These are phyloP conservation scores for Oreochromis spilurus DNA, from an alignment of 2,113 vertebrate species.

Conservation along the genomic window DNA sequence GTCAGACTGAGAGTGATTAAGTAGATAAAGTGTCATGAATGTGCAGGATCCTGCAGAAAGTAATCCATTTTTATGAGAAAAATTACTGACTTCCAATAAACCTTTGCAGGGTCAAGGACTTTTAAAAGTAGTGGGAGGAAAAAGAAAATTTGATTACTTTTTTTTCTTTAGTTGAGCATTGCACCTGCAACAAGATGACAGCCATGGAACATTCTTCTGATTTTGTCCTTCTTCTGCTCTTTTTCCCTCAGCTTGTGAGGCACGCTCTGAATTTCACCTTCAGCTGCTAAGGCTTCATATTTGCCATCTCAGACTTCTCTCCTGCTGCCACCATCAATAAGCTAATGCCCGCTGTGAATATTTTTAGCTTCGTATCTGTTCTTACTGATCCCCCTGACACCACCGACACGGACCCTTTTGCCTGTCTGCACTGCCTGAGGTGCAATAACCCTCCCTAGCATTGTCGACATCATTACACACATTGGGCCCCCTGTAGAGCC, in stretches of 20 bases:
- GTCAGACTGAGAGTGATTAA: not conserved
- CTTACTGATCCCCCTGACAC: not conserved
- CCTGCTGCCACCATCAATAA: slow-evolving; percentile 20
- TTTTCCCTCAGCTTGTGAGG: not conserved
- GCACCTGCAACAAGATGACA: not conserved
- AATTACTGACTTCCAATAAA: not conserved
- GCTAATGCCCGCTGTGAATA: slow-evolving; percentile 10
- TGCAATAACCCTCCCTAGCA: not conserved
- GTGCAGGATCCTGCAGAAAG: not conserved
- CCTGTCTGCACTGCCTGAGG: not conserved
- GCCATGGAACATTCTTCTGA: not conserved
- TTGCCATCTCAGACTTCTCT: not conserved
- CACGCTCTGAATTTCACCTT: slow-evolving; percentile 18
- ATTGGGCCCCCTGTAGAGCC: not conserved
- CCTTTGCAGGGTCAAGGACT: not conserved
- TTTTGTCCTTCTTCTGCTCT: not conserved
- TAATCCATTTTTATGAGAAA: not conserved
- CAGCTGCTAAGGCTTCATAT: not conserved
- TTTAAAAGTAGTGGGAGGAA: not conserved
- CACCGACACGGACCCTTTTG: not conserved
- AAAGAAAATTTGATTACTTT: not conserved
- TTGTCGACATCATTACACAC: not conserved
- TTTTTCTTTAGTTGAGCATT: not conserved
- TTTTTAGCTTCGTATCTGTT: not conserved
- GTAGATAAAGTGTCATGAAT: not conserved